Evolutionary conservation across 2,888 invertebrate genomes (phyloP).

Genomic region (Drosophila trichaetosa): DNA sequence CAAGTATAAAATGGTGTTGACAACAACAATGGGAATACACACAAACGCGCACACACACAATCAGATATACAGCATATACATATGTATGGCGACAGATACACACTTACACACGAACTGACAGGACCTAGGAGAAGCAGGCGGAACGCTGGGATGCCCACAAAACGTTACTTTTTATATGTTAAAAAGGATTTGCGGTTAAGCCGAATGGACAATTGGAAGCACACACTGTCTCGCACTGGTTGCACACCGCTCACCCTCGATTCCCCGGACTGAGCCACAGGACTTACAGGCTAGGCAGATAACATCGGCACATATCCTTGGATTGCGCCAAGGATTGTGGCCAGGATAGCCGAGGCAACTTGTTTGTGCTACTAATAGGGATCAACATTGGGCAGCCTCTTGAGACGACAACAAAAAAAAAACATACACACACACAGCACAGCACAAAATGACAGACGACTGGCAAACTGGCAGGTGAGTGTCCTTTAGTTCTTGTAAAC

Average conservation of each 20-base stretch:
- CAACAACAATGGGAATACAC: conserved; percentile 77
- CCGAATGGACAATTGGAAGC: conserved; percentile 70
- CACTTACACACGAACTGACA: not conserved
- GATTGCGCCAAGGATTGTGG: conserved; percentile 54
- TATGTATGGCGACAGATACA: conserved; percentile 14
- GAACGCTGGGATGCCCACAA: conserved; percentile 44
- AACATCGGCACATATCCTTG: conserved; percentile 74
- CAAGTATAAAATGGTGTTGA: conserved; percentile 77
- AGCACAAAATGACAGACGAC: conserved; percentile 26
- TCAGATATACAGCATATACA: conserved; percentile 1
- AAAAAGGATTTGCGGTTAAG: conserved; percentile 80
- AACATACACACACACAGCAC: conserved; percentile 4
- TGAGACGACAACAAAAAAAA: conserved; percentile 55
- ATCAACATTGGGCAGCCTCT: conserved; percentile 76
- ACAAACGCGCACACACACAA: conserved; percentile 19
- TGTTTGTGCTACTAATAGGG: conserved; percentile 77
- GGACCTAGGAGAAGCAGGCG: not conserved
- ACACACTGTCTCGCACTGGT: conserved; percentile 39
- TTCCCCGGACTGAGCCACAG: conserved; percentile 29
- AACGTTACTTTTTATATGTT: conserved; percentile 80
- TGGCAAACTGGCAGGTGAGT: conserved; percentile 35
- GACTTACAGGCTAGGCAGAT: conserved; percentile 60
- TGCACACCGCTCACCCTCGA: conserved; percentile 22
- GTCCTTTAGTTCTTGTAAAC: conserved; percentile 52
- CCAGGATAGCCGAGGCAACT: conserved; percentile 57